Conservation (phyloP, 2,888 invertebrate genomes). For the Catocala fraxini region DNA sequence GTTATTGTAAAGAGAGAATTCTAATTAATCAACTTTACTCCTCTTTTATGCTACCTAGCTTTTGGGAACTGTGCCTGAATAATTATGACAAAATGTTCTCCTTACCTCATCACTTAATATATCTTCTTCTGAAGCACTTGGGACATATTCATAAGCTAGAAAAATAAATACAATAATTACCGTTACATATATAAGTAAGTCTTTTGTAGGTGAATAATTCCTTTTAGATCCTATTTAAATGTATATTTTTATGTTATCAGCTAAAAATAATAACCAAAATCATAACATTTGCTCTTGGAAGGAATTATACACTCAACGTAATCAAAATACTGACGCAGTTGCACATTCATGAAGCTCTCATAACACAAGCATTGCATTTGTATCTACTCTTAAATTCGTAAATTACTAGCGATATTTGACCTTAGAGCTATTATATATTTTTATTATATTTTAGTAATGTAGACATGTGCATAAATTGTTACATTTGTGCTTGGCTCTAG, state of each 20-base stretch:
- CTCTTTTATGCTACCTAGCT: background rate
- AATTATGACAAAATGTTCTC: too few relatives aligned
- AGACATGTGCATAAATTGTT: slow-evolving; percentile 5
- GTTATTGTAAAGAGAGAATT: too few relatives aligned
- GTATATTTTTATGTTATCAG: background rate
- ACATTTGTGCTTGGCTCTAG: background rate
- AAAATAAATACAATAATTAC: slow-evolving; percentile 32
- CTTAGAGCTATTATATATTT: background rate
- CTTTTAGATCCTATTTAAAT: slow-evolving; percentile 22
- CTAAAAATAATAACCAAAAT: background rate
- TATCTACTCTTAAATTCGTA: slow-evolving; percentile 1
- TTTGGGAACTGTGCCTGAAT: background rate
- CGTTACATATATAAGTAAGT: background rate
- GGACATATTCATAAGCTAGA: slow-evolving; percentile 96
- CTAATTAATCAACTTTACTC: too few relatives aligned
- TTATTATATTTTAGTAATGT: background rate
- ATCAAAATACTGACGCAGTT: slow-evolving; percentile 41
- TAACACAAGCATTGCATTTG: slow-evolving; percentile 39
- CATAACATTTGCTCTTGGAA: slow-evolving; percentile 5
- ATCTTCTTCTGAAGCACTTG: slow-evolving; percentile 94
- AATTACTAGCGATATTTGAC: slow-evolving; percentile 1
- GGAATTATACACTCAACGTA: slow-evolving; percentile 31
- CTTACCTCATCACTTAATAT: slow-evolving; percentile 92
- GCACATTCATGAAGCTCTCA: slow-evolving; percentile 55
- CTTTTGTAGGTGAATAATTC: slow-evolving; percentile 23